Evolutionary conservation across 2,797 vertebrate species (phyloP).

Genomic region (Tamandua tetradactyla): DNA sequence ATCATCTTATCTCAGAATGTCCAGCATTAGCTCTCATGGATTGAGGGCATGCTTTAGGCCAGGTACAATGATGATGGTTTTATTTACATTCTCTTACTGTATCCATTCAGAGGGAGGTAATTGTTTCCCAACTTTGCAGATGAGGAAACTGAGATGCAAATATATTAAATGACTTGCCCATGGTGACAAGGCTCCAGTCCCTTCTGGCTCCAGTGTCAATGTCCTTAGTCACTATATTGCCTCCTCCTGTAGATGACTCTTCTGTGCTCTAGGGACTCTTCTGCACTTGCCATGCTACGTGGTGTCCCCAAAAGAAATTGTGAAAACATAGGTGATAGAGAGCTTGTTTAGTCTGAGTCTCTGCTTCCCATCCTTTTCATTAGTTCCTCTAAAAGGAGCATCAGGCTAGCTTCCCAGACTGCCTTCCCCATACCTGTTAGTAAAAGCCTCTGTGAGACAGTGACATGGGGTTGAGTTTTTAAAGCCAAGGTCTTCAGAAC

Average conservation of each 20-base stretch:
- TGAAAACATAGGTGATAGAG: background rate
- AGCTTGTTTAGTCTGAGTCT: background rate
- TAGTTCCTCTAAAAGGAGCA: background rate
- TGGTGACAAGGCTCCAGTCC: background rate
- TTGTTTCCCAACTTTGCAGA: background rate
- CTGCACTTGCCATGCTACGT: background rate
- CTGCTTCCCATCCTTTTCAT: background rate
- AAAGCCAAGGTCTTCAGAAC: background rate
- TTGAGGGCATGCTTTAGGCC: background rate
- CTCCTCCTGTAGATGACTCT: background rate
- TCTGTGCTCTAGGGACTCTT: background rate
- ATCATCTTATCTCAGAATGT: background rate
- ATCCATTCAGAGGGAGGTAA: background rate
- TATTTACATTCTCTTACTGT: background rate
- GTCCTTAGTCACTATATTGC: background rate
- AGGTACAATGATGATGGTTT: background rate
- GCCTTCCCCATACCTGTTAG: background rate
- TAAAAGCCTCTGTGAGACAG: background rate
- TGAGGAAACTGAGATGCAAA: background rate
- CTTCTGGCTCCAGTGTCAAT: background rate
- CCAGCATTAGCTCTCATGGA: background rate
- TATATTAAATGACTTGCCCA: background rate
- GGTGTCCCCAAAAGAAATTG: background rate
- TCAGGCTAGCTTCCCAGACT: background rate
- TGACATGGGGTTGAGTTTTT: background rate